A percentile compares a stretch with the other conserved stretches of the same genome.
These are phyloP conservation scores for Catocala nupta DNA, from an alignment of 2,888 invertebrate species.

Conservation along the genomic window DNA sequence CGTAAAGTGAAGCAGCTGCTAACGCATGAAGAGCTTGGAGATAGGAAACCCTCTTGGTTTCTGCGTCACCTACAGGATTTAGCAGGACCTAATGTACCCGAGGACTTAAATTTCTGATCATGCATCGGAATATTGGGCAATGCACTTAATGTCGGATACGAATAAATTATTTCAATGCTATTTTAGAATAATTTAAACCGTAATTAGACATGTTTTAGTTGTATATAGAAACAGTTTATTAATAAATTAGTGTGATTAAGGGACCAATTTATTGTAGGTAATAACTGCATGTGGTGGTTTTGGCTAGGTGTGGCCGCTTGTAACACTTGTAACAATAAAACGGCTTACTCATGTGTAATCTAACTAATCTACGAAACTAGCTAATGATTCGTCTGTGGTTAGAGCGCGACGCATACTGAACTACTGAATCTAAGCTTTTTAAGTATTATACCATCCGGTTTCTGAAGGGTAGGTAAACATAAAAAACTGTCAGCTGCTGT, in stretches of 20 bases:
- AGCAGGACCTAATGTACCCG: too few species aligned
- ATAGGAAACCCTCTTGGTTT: too few species aligned
- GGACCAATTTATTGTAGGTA: not conserved
- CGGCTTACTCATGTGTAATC: slow-evolving; percentile 24
- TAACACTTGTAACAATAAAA: slow-evolving; percentile 8
- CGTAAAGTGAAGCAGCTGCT: too few species aligned
- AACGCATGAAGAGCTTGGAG: too few species aligned
- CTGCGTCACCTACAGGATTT: too few species aligned
- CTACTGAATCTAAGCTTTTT: too few species aligned
- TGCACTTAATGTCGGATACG: not conserved
- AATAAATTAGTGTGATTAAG: slow-evolving; percentile 26
- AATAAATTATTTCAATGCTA: not conserved
- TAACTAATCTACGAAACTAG: slow-evolving; percentile 31
- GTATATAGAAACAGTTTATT: not conserved
- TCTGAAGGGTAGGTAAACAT: too few species aligned
- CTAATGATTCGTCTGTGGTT: slow-evolving; percentile 30
- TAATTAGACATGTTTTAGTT: slow-evolving; percentile 3
- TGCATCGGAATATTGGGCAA: not conserved
- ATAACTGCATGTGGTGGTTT: slow-evolving; percentile 22
- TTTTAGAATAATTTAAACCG: not conserved
- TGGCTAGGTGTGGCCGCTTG: slow-evolving; percentile 28
- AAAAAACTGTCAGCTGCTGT: too few species aligned
- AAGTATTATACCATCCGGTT: too few species aligned
- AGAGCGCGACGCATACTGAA: not conserved
- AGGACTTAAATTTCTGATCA: not conserved